These are phyloP conservation scores for Yasuhikotakia modesta DNA, from an alignment of 2,797 vertebrate species.

Conservation along the genomic window DNA sequence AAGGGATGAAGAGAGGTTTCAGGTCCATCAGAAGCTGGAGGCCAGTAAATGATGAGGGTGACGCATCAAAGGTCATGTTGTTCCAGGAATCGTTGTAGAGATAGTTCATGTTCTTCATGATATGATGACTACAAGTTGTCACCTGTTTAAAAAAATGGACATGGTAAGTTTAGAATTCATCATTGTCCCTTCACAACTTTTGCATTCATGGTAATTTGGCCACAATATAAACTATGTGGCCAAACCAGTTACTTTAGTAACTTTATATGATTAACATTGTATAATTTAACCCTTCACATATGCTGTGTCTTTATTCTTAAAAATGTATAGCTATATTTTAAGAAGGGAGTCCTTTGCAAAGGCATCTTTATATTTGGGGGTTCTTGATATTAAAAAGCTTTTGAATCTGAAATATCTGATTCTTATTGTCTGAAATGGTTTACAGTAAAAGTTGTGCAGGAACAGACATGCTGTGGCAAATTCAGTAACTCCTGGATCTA, in stretches of 20 bases:
- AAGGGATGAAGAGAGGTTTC: slow-evolving; percentile 84
- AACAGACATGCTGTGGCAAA: not conserved
- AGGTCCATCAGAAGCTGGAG: slow-evolving; percentile 81
- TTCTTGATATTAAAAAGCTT: not conserved
- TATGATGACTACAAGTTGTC: slow-evolving; percentile 10
- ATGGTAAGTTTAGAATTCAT: not conserved
- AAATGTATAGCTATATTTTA: not conserved
- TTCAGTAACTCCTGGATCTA: not conserved
- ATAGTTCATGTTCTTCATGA: slow-evolving; percentile 63
- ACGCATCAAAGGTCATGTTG: slow-evolving; percentile 58
- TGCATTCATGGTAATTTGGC: not conserved
- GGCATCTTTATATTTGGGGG: not conserved
- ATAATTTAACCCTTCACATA: not conserved
- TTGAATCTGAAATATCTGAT: not conserved
- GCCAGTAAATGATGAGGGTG: slow-evolving; percentile 74
- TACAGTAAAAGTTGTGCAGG: not conserved
- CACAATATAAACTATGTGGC: not conserved
- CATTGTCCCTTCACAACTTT: too few species aligned
- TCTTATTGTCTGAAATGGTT: not conserved
- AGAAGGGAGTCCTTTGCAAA: not conserved
- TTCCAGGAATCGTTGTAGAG: slow-evolving; percentile 70
- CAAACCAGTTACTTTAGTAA: too few species aligned
- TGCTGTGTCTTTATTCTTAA: not conserved
- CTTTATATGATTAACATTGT: not conserved
- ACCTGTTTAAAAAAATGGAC: slow-evolving; percentile 42